Conservation (phyloP, 30 jellyfish, hydroid and myxozoan genomes). For the Clytia hemisphaerica region DNA sequence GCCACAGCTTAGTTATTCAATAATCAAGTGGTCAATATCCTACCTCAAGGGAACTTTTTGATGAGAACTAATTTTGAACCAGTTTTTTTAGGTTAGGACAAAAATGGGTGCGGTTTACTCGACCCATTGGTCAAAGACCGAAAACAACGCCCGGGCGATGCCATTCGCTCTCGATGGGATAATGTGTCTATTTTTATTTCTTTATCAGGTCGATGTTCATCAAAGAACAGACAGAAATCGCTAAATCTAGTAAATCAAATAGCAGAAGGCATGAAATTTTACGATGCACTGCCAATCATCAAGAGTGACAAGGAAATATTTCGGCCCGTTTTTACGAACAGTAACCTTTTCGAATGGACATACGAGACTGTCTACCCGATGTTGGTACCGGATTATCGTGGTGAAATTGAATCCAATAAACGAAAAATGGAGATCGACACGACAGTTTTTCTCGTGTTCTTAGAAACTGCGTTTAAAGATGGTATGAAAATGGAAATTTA, state of each 20-base stretch:
- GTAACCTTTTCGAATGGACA: conserved; percentile 5
- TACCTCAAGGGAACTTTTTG: no score
- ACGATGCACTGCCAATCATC: not conserved
- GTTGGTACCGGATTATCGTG: not conserved
- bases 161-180: no score
- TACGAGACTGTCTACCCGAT: not conserved
- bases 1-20: no score
- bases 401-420: conserved; percentile 3
- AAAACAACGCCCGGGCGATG: no score
- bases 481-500: no score
- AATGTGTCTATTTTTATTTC: not conserved
- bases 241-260: conserved; percentile 4
- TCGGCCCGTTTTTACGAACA: not conserved
- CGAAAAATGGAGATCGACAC: not conserved
- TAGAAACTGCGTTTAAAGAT: not conserved
- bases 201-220: conserved; percentile 14
- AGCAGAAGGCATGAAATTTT: not conserved
- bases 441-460: not conserved
- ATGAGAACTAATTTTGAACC: no score
- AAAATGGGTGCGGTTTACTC: no score
- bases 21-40: no score
- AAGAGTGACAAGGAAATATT: not conserved
- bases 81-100: no score
- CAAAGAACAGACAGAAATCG: conserved; percentile 10
- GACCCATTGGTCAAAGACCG: no score